phyloP scores from a whole-genome alignment of 1,140 invertebrate species.

The Drosophila jambulina region DNA sequence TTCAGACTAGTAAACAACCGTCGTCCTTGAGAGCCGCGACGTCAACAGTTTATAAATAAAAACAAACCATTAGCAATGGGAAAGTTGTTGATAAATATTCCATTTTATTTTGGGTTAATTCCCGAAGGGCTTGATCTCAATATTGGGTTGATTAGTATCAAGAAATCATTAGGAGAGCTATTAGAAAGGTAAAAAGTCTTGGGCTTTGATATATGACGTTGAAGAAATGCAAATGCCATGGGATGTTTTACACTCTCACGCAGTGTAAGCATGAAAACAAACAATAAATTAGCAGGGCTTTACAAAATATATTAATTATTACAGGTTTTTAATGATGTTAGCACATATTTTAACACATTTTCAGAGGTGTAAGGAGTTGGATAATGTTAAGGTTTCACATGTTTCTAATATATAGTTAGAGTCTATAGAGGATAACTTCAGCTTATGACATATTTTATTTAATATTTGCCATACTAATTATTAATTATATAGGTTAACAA shows the following conservation, averaged over 20 bases:
- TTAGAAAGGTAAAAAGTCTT: constrained; percentile 13
- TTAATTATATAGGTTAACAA: constrained; percentile 29
- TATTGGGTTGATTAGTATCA: constrained; percentile 10
- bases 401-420: neutral
- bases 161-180: constrained; percentile 11
- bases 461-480: constrained; percentile 10
- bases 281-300: constrained; percentile 12
- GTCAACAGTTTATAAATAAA: constrained; percentile 50
- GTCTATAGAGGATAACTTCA: neutral
- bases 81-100: constrained; percentile 57
- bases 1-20: constrained; percentile 45
- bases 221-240: constrained; percentile 2
- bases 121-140: constrained; percentile 36
- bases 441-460: neutral
- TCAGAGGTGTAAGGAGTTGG: constrained; percentile 2
- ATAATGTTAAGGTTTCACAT: neutral
- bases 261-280: neutral
- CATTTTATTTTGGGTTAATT: constrained; percentile 19
- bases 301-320: constrained; percentile 19
- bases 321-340: constrained; percentile 14
- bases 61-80: constrained; percentile 40
- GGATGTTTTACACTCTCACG: neutral
- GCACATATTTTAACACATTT: constrained; percentile 7
- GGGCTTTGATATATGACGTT: neutral
- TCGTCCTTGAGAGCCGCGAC: constrained; percentile 33